These are phyloP conservation scores for Sclerurus mexicanus DNA, from an alignment of 2,113 vertebrate species.

Conservation along the genomic window DNA sequence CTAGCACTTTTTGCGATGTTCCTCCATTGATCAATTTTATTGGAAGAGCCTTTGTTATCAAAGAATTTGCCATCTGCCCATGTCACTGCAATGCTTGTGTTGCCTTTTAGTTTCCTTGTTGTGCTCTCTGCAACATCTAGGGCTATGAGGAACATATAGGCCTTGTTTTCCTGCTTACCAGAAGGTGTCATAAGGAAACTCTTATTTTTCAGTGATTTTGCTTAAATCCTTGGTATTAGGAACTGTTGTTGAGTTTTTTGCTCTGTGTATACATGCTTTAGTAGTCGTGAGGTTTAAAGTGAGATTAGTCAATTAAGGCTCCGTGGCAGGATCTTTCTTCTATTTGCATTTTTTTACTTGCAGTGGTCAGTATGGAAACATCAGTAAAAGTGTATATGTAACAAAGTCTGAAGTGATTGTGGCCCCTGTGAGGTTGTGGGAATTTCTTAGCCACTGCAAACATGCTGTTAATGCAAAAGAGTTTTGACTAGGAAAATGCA, in stretches of 20 bases:
- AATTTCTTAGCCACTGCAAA: neutral
- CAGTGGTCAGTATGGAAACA: neutral
- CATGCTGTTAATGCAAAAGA: neutral
- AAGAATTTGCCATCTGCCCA: neutral
- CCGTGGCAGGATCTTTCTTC: neutral
- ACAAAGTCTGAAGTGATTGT: neutral
- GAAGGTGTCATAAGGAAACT: neutral
- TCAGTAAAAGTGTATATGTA: neutral
- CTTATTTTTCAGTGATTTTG: neutral
- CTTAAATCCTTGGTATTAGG: neutral
- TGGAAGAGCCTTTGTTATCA: neutral
- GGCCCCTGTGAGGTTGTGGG: neutral
- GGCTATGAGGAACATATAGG: fast-evolving
- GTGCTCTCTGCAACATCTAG: neutral
- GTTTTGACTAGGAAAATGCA: neutral
- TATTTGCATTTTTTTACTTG: neutral
- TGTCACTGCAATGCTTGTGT: neutral
- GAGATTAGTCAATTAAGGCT: neutral
- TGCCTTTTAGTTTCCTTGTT: neutral
- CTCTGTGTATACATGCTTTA: fast-evolving
- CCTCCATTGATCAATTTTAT: neutral
- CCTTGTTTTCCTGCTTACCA: neutral
- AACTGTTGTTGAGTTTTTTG: neutral
- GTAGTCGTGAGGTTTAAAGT: neutral
- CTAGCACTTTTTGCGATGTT: neutral